These are phyloP conservation scores for Anodontia alba DNA, from an alignment of 2,888 invertebrate genomes.

Conservation along the genomic window DNA sequence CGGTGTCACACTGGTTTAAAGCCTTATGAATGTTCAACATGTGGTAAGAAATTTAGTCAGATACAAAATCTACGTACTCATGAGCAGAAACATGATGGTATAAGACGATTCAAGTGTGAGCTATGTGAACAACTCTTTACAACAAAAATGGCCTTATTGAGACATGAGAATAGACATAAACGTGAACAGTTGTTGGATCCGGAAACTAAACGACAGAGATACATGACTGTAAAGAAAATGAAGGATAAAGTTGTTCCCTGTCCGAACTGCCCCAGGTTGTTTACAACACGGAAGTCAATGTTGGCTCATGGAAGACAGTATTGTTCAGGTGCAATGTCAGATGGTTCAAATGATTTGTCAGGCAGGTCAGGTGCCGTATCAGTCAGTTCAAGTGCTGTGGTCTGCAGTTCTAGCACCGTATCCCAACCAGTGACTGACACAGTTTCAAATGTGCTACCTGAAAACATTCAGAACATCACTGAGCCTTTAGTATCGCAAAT, in stretches of 20 bases:
- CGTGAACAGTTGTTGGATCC: neutral
- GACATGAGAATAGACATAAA: neutral
- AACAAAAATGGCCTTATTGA: neutral
- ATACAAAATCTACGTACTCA: neutral
- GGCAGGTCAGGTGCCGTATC: neutral
- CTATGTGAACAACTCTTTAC: neutral
- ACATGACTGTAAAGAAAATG: conserved; percentile 12
- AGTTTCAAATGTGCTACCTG: too few species aligned
- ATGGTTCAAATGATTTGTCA: too few species aligned
- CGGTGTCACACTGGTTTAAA: neutral
- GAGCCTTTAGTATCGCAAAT: neutral
- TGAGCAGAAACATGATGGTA: neutral
- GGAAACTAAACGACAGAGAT: neutral
- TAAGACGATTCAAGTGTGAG: neutral
- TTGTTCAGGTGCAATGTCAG: neutral
- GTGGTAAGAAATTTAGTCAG: neutral
- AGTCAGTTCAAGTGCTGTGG: neutral
- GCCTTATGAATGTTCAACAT: neutral
- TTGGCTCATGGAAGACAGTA: neutral
- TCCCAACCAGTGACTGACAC: too few species aligned
- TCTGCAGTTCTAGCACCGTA: neutral
- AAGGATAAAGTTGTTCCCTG: neutral
- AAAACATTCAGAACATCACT: too few species aligned
- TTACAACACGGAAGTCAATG: conserved; percentile 8
- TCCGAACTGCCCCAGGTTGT: neutral